Evolutionary conservation across 1,140 invertebrate genomes (phyloP), one percentile per base, ranked within the genome.

Genomic region (Bombus pascuorum): DNA sequence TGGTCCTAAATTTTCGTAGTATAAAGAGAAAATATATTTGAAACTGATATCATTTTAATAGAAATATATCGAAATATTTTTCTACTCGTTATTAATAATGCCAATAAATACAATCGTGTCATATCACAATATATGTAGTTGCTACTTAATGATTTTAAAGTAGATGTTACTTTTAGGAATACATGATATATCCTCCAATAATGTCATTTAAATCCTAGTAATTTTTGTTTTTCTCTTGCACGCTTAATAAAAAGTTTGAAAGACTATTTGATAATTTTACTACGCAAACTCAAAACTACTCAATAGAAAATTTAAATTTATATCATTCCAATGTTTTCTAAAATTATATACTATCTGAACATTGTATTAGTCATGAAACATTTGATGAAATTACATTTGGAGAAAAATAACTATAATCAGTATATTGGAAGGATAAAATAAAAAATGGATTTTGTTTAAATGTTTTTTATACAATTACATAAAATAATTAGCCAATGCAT

Each of bases 1-100:
- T 84, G 83, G 83, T 3, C 47, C 72, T 37, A 37, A 74, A n/a
- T 34, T 70, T 57, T 72, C 42, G 8, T 47, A 28, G 8, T 25
- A 34, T 2, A 47, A 32, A 37, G 2, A 62, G 42, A 37, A 77
- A 83, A 13, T 32, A 62, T 37, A 42, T 5, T 15, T 44, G 8
- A 57, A 78, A 79, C 10, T 74, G 15, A 66, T 39, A 47, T 12
- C 25, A 15, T 66, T 66, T 13, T 66, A 18, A 34, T 37, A 8
- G 34, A 53, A 3, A 37, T 34, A 53, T 39, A 65, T 47, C 1
- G 12, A 47, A 39, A n/a, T 9, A n/a, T 34, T 10, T 47, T 53
- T 28, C 5, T n/a, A n/a, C 15, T n/a, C 13, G 6, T 53, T 39
- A 5, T 8, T 62, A 18, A 42, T 32, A 6, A 62, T 42, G 6